Evolutionary conservation across 1,140 invertebrate species (phyloP).

Genomic region (Rhopalosiphum maidis): DNA sequence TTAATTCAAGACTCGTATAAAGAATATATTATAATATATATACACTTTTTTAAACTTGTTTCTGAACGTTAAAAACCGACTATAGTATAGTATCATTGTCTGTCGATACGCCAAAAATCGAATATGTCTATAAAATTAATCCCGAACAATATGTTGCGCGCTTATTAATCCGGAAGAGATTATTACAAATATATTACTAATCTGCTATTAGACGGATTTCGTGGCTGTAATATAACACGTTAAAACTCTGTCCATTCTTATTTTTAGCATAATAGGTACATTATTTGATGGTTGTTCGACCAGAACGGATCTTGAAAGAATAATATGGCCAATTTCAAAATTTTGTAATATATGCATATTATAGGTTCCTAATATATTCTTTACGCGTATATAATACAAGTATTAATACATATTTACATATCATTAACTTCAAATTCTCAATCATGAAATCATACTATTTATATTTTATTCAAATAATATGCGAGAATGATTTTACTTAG

Average conservation of each 20-base stretch:
- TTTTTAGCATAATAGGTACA: not conserved
- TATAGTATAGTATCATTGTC: not conserved
- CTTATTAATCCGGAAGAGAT: conserved; percentile 23
- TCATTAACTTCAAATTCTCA: not conserved
- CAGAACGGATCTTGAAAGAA: not conserved
- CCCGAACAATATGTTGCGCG: not conserved
- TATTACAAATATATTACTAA: not conserved
- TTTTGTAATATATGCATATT: not conserved
- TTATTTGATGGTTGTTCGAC: not conserved
- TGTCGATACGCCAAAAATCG: not conserved
- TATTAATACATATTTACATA: not conserved
- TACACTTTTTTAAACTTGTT: not conserved
- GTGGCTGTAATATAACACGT: not conserved
- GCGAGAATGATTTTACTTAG: no score
- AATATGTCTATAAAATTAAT: not conserved
- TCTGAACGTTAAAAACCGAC: not conserved
- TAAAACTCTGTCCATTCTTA: not conserved
- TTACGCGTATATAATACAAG: not conserved
- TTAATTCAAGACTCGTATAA: not conserved
- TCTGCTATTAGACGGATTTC: not conserved
- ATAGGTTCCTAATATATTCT: no score
- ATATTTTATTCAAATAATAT: no score
- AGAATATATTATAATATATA: not conserved
- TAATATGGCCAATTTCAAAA: not conserved
- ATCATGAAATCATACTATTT: not conserved